Evolutionary conservation across 2,113 vertebrate species (phyloP), one percentile per base, ranked within the genome.

Genomic region (Atrichornis clamosus): DNA sequence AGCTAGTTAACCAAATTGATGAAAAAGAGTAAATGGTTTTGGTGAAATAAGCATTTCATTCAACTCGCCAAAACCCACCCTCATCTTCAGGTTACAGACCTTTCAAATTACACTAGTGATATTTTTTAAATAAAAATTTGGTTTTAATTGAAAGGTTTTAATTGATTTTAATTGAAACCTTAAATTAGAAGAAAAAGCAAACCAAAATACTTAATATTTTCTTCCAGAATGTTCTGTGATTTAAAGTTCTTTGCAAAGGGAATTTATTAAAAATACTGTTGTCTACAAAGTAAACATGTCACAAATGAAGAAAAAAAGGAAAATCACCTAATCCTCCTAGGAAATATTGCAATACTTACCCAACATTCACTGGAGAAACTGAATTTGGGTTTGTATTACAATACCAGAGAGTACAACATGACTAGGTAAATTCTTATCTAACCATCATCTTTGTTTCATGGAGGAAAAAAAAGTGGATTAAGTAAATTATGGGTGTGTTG

Each of bases 21-120:
- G n/a, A 58, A 74, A 74, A 78, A 8, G 1, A 52, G 4, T 15
- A n/a, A 21, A 11, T 0, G 0, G 6, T 35, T 67, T 56, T 41
- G 26, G 89, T 74, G 32, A 82, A 83, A 91, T 33, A 1, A 69
- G 16, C 5, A 46, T 63, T 75, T 76, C 1, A 52, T 69, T 62
- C 28, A 70, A 42, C 4, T 7, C 53, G 32, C 7, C 6, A 27
- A 50, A 49, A 18, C 2, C 2, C 9, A 2, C 5, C 0, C 42
- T 9, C 7, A 9, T 89, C 80, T 86, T 64, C 7, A 32, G 4
- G 42, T 77, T 46, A 37, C 78, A 70, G 18, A 33, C 2, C 5
- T 82, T 86, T 62, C 32, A 72, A 73, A 46, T 67, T 62, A 35
- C 8, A 59, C 33, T 32, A 63, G 11, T 39, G 13, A 39, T 10